These are phyloP conservation scores for Scyliorhinus canicula DNA, from an alignment of 2,797 vertebrate species.

Conservation along the genomic window DNA sequence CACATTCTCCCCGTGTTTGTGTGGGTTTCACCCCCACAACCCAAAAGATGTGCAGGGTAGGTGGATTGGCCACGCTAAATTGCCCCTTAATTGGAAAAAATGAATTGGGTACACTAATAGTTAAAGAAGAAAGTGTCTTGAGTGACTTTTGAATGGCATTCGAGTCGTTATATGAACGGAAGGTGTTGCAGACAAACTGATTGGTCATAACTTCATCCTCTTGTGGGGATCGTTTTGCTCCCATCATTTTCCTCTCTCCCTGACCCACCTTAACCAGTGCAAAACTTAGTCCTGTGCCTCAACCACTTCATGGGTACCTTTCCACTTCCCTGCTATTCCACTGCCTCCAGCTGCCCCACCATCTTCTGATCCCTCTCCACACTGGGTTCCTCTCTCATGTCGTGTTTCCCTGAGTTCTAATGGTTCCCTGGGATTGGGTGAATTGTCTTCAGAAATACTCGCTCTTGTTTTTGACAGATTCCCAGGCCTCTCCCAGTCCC, in stretches of 20 bases:
- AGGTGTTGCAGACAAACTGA: neutral
- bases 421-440: neutral
- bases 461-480: neutral
- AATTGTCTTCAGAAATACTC: neutral
- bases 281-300: too few species aligned
- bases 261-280: neutral
- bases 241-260: neutral
- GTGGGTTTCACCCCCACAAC: too few species aligned
- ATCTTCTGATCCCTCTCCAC: neutral
- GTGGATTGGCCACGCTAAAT: too few species aligned
- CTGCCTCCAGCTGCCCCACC: neutral
- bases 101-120: too few species aligned
- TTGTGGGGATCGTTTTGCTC: neutral
- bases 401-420: neutral
- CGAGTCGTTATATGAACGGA: neutral
- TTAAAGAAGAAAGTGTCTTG: too few species aligned
- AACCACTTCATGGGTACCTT: too few species aligned
- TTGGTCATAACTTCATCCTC: neutral
- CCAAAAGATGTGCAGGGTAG: too few species aligned
- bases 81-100: too few species aligned
- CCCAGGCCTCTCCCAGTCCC: neutral
- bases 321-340: neutral
- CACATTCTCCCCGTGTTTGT: too few species aligned
- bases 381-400: neutral
- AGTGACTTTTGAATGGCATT: neutral